Conservation (phyloP, 2,113 vertebrate genomes). For the Rhabdornis inornatus region DNA sequence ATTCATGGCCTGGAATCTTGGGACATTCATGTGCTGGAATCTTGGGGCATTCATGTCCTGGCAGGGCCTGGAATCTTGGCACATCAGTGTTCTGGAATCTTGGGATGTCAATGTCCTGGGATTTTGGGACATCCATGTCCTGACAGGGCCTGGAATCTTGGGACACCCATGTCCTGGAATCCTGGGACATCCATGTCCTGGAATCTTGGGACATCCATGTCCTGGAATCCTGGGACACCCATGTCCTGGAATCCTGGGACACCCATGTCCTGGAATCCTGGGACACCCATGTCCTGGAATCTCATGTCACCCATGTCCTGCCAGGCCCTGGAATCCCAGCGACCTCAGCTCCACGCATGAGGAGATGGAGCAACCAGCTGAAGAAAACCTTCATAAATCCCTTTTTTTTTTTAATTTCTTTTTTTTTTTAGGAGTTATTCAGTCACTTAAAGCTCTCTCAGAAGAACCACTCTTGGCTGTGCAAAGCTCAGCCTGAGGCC, state of each 20-base stretch:
- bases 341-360: accelerated
- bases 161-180: too few species aligned
- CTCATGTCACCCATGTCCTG: background rate
- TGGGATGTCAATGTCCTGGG: too few species aligned
- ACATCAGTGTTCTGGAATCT: too few species aligned
- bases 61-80: too few species aligned
- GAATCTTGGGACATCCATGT: background rate
- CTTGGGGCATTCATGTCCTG: too few species aligned
- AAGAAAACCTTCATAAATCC: background rate
- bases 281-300: background rate
- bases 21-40: too few species aligned
- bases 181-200: background rate
- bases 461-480: background rate
- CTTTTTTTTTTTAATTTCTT: background rate
- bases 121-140: background rate
- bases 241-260: background rate
- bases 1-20: too few species aligned
- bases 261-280: background rate
- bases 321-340: background rate
- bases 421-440: background rate
- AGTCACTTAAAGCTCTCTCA: background rate
- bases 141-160: background rate
- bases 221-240: background rate
- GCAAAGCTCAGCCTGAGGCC: background rate
- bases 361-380: background rate